Evolutionary conservation across 1,140 invertebrate genomes (phyloP).

Genomic region (Diuraphis noxia): DNA sequence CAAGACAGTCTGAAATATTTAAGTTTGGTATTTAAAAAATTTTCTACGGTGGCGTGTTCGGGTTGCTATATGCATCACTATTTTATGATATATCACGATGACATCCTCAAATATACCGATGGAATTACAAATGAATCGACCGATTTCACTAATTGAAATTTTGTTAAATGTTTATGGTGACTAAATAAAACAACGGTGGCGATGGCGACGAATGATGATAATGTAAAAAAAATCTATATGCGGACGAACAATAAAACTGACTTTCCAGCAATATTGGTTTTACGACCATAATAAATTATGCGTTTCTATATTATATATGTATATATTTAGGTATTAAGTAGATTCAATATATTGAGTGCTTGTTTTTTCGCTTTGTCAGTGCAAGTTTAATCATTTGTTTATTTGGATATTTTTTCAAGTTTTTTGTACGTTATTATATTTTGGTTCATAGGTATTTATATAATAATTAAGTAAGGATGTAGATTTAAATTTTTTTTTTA

Average conservation of each 20-base stretch:
- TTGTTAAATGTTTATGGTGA: not conserved
- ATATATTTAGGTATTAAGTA: too few species aligned
- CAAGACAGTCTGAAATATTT: too few species aligned
- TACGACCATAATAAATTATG: slow-evolving; percentile 1
- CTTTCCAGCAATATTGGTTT: not conserved
- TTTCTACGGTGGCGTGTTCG: not conserved
- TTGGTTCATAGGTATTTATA: not conserved
- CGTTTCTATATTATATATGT: not conserved
- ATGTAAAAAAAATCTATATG: not conserved
- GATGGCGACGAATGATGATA: not conserved
- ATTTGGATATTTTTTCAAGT: not conserved
- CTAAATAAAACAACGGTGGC: not conserved
- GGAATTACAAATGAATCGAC: not conserved
- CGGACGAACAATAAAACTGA: not conserved
- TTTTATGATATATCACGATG: not conserved
- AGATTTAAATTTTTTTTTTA: not conserved
- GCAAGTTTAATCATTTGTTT: not conserved
- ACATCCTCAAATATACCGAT: not conserved
- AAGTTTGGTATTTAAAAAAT: not conserved
- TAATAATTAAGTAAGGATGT: not conserved
- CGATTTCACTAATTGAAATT: not conserved
- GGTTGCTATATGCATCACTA: too few species aligned
- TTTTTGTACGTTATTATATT: not conserved
- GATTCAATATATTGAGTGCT: not conserved
- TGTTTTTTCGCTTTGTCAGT: not conserved